phyloP scores from a whole-genome alignment of 2,888 invertebrate species.

The Tenthredo mesomela region DNA sequence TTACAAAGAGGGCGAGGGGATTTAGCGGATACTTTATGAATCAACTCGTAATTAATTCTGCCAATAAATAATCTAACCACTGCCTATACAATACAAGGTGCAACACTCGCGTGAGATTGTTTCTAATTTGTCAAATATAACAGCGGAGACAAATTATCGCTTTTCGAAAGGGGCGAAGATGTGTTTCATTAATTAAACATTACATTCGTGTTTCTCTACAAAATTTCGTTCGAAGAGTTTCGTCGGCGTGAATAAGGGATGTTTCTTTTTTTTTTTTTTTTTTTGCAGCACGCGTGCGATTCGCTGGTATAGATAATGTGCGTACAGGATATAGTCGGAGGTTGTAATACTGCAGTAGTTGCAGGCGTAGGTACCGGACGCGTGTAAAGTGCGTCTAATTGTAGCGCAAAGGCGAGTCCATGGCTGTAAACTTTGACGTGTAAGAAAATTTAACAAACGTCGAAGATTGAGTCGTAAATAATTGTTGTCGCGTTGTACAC shows the following conservation, averaged over 20 bases:
- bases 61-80: constrained; percentile 2
- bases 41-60: neutral
- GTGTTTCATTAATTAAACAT: neutral
- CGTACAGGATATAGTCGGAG: neutral
- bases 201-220: neutral
- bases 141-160: neutral
- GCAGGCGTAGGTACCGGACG: constrained; percentile 43
- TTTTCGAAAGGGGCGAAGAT: neutral
- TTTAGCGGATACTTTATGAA: neutral
- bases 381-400: constrained; percentile 50
- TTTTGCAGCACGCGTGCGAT: neutral
- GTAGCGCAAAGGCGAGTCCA: constrained; percentile 24
- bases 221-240: neutral
- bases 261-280: neutral
- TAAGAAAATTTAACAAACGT: constrained; percentile 46
- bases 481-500: neutral
- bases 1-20: neutral
- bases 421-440: constrained; percentile 9
- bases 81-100: neutral
- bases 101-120: constrained; percentile 17
- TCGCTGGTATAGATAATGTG: neutral
- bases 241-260: neutral
- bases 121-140: neutral
- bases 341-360: neutral
- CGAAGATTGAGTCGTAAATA: constrained; percentile 51